phyloP scores from a whole-genome alignment of 2,113 vertebrate species.

The Catagonus wagneri region DNA sequence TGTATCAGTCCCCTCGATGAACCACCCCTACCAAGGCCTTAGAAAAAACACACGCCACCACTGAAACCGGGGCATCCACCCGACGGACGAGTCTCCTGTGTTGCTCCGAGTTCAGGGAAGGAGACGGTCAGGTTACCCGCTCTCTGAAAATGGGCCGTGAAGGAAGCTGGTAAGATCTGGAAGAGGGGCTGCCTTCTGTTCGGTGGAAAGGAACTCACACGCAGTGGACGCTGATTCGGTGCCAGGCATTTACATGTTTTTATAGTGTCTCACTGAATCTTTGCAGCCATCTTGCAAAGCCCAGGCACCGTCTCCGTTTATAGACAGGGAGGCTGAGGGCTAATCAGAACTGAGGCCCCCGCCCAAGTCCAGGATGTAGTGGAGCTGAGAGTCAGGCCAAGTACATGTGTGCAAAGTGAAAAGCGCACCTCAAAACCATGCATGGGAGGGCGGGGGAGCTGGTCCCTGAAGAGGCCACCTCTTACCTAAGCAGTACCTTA shows the following conservation, averaged over 20 bases:
- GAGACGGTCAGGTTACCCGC: neutral
- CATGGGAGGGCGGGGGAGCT: neutral
- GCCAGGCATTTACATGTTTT: neutral
- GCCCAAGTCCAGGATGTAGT: neutral
- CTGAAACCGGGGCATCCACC: neutral
- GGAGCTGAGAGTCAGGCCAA: neutral
- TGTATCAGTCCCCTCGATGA: too few relatives aligned
- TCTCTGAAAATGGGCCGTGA: neutral
- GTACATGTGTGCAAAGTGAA: neutral
- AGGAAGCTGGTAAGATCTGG: accelerated
- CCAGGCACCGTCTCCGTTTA: neutral
- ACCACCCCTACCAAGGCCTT: neutral
- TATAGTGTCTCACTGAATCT: neutral
- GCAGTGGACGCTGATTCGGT: neutral
- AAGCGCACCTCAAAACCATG: neutral
- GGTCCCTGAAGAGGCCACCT: neutral
- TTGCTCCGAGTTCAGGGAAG: neutral
- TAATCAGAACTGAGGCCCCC: neutral
- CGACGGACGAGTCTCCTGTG: accelerated
- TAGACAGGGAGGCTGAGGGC: neutral
- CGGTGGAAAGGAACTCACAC: neutral
- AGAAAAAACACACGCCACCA: neutral
- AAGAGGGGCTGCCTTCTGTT: neutral
- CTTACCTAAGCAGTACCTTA: neutral
- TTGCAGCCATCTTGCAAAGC: neutral